A percentile compares a stretch with the other conserved stretches of the same genome.
Evolutionary conservation across 2,113 vertebrate genomes (phyloP).

Genomic region (Catharus minimus): DNA sequence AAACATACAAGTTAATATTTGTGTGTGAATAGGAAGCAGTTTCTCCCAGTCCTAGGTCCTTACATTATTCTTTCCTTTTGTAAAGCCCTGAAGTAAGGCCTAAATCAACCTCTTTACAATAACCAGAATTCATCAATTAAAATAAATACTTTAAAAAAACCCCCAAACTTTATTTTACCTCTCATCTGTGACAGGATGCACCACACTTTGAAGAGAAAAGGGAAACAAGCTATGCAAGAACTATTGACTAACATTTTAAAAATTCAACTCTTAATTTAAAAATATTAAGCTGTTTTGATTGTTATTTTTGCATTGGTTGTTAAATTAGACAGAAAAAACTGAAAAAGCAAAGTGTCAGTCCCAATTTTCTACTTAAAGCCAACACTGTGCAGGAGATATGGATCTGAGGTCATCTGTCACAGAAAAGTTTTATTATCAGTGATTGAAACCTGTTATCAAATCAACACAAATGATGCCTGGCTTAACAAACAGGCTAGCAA

Average conservation of each 20-base stretch:
- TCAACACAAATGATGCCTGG: background rate
- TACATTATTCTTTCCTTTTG: background rate
- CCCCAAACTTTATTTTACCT: background rate
- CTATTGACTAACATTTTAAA: background rate
- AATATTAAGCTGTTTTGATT: background rate
- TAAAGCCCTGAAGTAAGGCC: background rate
- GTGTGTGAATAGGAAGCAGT: background rate
- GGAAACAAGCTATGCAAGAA: background rate
- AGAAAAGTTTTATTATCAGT: constrained; percentile 24
- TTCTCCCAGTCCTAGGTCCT: background rate
- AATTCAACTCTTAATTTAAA: background rate
- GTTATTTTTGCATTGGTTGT: background rate
- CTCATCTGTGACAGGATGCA: background rate
- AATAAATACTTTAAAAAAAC: background rate
- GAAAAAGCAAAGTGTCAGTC: background rate
- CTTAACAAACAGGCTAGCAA: constrained; percentile 37
- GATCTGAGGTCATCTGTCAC: background rate
- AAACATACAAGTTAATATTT: background rate
- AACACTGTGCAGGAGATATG: background rate
- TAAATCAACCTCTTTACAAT: background rate
- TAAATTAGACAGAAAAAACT: background rate
- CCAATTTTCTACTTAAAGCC: background rate
- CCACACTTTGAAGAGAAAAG: background rate
- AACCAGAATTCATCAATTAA: background rate
- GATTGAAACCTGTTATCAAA: constrained; percentile 50